Base-by-base conservation (phyloP, 1,140 invertebrate species). In the Tetragnatha versicolor region DNA sequence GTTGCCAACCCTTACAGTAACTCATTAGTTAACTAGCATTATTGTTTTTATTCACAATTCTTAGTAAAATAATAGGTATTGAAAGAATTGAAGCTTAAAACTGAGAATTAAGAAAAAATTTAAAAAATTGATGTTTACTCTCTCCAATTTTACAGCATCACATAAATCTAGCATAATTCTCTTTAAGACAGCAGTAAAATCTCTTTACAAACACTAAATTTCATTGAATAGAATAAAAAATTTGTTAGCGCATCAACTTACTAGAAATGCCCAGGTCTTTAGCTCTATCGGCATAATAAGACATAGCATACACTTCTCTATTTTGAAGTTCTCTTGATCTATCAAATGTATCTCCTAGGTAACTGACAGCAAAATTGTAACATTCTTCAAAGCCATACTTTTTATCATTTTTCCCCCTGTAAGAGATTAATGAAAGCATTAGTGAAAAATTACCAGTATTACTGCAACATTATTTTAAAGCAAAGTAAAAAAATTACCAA, bases 221-320 rank as follows among this genome's bases (percentile, higher is more conserved):
- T 25, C 9, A 60, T 60, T 7, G 3, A 12, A 27, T 10, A 60
- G 3, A 29, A 60, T 29, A 9, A 33, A 60, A 7, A 27, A 27
- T 60, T 4, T 7, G 31, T 60, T 60, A 29, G n/a, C 5, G 25
- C 25, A 29, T 60, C 25, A 9, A 78, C 49, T 85, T 80, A 90
- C 90, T 89, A 69, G 93, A 91, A 29, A 94, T 86, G 9, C 90
- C 91, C 76, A 92, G 91, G 86, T 98, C 95, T 0, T 91, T 89
- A 25, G 94, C 94, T 66, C 94, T 88, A 83, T 98, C 96, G 86
- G 92, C 98, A 85, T 96, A 98, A 86, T 97, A 98, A 77, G 94
- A 96, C 86, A 98, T 96, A 7, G 94, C 93, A 81, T 91, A 92
- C 80, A 97, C 89, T 69, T 87, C 84, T 81, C 92, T 86, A 69